Conservation (phyloP, 2,113 vertebrate species). For the Xyrauchen texanus region DNA sequence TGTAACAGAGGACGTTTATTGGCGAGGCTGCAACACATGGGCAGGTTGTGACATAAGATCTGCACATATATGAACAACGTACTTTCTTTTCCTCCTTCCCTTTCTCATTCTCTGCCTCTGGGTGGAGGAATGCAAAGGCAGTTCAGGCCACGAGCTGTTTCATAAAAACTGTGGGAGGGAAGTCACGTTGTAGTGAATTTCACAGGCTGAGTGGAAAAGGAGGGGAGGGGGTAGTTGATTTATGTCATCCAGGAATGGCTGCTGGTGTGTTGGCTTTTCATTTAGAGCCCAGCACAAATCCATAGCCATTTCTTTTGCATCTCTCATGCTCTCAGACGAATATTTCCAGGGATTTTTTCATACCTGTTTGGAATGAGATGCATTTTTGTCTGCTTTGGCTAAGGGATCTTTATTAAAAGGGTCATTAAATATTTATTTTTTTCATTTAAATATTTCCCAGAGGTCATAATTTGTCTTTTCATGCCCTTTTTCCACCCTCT, state of each 20-base stretch:
- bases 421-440: too few species aligned
- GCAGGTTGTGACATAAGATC: conserved; percentile 24
- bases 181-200: conserved; percentile 50
- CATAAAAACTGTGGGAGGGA: conserved; percentile 43
- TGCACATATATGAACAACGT: conserved; percentile 11
- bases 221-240: conserved; percentile 42
- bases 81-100: conserved; percentile 6
- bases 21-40: not conserved
- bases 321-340: conserved; percentile 11
- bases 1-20: not conserved
- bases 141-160: conserved; percentile 44
- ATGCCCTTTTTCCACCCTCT: too few species aligned
- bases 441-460: too few species aligned
- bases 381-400: not conserved
- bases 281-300: conserved; percentile 27
- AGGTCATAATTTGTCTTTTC: too few species aligned
- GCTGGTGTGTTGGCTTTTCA: conserved; percentile 15
- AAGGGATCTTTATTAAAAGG: not conserved
- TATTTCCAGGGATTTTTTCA: conserved; percentile 27
- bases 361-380: not conserved
- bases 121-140: conserved; percentile 48
- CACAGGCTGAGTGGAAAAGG: conserved; percentile 43
- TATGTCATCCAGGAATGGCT: conserved; percentile 46
- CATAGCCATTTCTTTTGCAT: conserved; percentile 44
- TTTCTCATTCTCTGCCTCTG: conserved; percentile 19